Conservation (phyloP, 2,113 vertebrate species). For the Pardalotus punctatus region DNA sequence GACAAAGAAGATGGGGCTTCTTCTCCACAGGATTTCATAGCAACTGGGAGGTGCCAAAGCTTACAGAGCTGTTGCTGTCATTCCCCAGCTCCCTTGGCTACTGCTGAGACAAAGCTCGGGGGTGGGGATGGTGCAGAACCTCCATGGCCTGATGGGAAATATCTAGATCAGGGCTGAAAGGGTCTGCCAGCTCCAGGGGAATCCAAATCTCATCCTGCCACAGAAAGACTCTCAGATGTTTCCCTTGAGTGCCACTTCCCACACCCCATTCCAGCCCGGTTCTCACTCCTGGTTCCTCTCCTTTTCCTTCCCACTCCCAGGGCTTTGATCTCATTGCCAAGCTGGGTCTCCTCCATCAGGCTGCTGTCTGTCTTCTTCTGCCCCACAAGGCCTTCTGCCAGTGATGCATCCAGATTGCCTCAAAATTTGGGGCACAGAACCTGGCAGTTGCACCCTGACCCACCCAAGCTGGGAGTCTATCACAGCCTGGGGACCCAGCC, state of each 20-base stretch:
- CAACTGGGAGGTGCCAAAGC: neutral
- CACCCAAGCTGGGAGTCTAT: neutral
- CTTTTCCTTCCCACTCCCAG: neutral
- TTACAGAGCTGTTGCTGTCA: neutral
- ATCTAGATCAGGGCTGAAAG: neutral
- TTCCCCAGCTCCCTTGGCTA: neutral
- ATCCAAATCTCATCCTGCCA: neutral
- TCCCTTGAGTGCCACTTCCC: neutral
- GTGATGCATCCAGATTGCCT: neutral
- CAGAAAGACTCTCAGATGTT: neutral
- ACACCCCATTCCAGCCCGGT: neutral
- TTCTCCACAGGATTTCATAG: neutral
- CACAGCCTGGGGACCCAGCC: neutral
- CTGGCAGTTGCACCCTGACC: neutral
- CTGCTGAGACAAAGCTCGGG: neutral
- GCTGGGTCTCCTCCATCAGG: neutral
- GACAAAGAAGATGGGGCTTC: neutral
- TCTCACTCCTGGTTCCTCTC: neutral
- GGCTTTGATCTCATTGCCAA: slow-evolving; percentile 41
- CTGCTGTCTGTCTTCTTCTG: neutral
- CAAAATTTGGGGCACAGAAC: neutral
- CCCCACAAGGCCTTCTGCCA: neutral
- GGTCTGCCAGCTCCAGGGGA: neutral
- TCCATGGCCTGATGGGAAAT: neutral
- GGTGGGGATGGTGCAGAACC: neutral